phyloP scores from a whole-genome alignment of 2,113 vertebrate species.

The Polypterus bichir region DNA sequence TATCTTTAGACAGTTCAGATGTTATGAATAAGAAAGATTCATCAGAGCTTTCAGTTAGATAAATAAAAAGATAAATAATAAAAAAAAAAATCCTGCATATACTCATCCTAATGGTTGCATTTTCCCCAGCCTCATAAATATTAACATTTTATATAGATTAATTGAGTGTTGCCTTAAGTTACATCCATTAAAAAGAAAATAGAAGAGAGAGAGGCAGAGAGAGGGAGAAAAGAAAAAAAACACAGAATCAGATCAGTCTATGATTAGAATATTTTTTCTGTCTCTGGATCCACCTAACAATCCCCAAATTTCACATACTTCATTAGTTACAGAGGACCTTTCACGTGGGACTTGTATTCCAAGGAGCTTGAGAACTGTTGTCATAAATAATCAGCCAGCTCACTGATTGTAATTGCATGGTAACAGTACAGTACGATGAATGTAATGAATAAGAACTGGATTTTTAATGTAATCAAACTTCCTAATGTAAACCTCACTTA shows the following conservation, averaged over 20 bases:
- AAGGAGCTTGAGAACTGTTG: constrained; percentile 27
- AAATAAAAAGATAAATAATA: no score
- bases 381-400: constrained; percentile 29
- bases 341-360: constrained; percentile 12
- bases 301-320: constrained; percentile 13
- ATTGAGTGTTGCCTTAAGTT: no score
- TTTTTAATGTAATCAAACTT: constrained; percentile 7
- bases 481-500: not conserved
- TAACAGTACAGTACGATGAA: constrained; percentile 18
- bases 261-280: constrained; percentile 11
- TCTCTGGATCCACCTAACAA: constrained; percentile 7
- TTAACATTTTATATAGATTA: no score
- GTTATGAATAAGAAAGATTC: no score
- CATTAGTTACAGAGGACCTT: constrained; percentile 19
- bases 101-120: no score
- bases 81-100: no score
- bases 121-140: no score
- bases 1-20: no score
- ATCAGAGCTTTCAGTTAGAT: no score
- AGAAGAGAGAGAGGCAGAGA: not conserved
- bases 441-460: constrained; percentile 15
- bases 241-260: constrained; percentile 1
- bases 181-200: no score
- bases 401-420: constrained; percentile 32
- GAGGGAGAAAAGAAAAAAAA: not conserved